phyloP scores from a whole-genome alignment of 2,113 vertebrate species.

The Vulpes vulpes region DNA sequence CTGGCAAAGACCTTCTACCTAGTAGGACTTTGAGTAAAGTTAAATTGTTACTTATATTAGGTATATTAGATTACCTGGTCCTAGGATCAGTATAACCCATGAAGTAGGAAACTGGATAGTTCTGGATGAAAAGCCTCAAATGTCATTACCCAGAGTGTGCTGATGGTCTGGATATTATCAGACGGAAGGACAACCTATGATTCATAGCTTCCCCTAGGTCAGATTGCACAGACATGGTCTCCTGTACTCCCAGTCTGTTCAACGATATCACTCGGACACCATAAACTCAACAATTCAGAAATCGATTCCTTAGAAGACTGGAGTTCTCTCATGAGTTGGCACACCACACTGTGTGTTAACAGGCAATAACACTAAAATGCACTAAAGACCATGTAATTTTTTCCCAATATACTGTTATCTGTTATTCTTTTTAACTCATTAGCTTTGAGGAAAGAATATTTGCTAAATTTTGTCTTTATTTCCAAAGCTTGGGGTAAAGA shows the following conservation, averaged over 20 bases:
- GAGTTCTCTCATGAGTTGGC: constrained; percentile 63
- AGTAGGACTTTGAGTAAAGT: not conserved
- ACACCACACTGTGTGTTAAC: constrained; percentile 64
- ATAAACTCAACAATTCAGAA: constrained; percentile 65
- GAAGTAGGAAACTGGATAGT: not conserved
- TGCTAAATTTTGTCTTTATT: constrained; percentile 83
- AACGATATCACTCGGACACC: not conserved
- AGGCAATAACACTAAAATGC: constrained; percentile 79
- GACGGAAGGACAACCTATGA: not conserved
- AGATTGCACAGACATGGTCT: not conserved
- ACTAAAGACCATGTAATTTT: constrained; percentile 84
- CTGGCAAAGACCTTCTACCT: not conserved
- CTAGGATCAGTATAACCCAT: not conserved
- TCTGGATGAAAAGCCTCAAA: not conserved
- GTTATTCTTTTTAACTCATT: constrained; percentile 84
- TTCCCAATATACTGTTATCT: constrained; percentile 82
- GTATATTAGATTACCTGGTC: not conserved
- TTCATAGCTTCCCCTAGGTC: not conserved
- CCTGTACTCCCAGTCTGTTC: not conserved
- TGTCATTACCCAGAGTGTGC: not conserved
- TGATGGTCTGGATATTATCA: not conserved
- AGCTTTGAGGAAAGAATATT: constrained; percentile 79
- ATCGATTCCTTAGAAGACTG: constrained; percentile 60
- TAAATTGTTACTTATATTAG: not conserved
- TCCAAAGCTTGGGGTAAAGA: constrained; percentile 81